phyloP scores from a whole-genome alignment of 1,140 invertebrate species.

The Anoplolepis gracilipes region DNA sequence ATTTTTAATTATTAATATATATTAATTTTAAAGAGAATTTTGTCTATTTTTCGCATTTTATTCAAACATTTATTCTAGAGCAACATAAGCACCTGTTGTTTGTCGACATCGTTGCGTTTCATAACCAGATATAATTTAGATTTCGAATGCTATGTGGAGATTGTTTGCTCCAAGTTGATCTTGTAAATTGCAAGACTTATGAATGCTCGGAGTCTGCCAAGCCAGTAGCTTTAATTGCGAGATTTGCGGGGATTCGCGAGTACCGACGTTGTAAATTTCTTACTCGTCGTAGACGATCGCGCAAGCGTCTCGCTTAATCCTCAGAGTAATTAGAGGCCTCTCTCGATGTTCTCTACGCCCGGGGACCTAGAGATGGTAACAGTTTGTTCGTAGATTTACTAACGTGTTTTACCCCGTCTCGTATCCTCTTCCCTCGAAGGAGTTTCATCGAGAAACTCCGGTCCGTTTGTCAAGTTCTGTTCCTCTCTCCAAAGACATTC shows the following conservation, averaged over 20 bases:
- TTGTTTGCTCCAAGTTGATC: slow-evolving; percentile 51
- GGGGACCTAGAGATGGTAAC: slow-evolving; percentile 20
- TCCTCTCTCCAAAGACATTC: neutral
- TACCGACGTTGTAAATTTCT: slow-evolving; percentile 48
- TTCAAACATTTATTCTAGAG: neutral
- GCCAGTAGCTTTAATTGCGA: slow-evolving; percentile 51
- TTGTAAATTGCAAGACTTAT: slow-evolving; percentile 49
- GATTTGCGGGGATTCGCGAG: slow-evolving; percentile 49
- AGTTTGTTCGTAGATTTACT: slow-evolving; percentile 50
- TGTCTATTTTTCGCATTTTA: neutral
- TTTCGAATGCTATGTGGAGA: slow-evolving; percentile 24
- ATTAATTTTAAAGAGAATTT: neutral
- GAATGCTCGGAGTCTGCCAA: slow-evolving; percentile 52
- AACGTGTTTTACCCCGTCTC: slow-evolving; percentile 30
- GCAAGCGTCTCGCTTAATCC: slow-evolving; percentile 39
- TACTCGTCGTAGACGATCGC: slow-evolving; percentile 34
- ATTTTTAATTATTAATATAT: no score
- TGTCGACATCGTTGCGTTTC: neutral
- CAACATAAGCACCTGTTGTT: slow-evolving; percentile 11
- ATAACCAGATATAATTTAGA: slow-evolving; percentile 36
- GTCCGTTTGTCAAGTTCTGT: slow-evolving; percentile 28
- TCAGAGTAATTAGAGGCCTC: slow-evolving; percentile 49
- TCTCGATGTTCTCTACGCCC: slow-evolving; percentile 3
- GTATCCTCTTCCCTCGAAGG: neutral
- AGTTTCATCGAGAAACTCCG: slow-evolving; percentile 34